phyloP scores from a whole-genome alignment of 1,140 invertebrate genomes.

The Camponotus pennsylvanicus region DNA sequence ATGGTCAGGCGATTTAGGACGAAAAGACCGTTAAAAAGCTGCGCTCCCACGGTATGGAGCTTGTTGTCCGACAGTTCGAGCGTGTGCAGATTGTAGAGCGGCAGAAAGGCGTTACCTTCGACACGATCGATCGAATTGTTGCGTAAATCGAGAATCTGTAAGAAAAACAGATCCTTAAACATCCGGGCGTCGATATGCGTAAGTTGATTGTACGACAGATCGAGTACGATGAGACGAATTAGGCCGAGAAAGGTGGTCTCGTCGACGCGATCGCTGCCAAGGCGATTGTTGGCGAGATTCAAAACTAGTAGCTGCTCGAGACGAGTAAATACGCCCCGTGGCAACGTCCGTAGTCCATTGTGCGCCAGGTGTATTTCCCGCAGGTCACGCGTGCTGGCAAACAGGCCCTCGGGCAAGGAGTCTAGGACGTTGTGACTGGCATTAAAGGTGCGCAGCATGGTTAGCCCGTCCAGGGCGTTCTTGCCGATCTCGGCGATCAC shows the following conservation, averaged over 20 bases:
- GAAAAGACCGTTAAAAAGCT: constrained; percentile 94
- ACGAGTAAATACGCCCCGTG: constrained; percentile 93
- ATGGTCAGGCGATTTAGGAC: constrained; percentile 94
- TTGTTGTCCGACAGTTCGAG: constrained; percentile 95
- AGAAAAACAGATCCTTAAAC: constrained; percentile 94
- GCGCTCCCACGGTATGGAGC: constrained; percentile 92
- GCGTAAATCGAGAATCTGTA: constrained; percentile 95
- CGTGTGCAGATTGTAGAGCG: constrained; percentile 94
- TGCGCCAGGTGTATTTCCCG: constrained; percentile 94
- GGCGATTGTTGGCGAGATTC: constrained; percentile 94
- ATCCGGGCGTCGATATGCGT: constrained; percentile 93
- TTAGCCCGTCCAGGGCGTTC: constrained; percentile 91
- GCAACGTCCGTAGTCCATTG: constrained; percentile 92
- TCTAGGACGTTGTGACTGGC: constrained; percentile 93
- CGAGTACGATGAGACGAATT: constrained; percentile 93
- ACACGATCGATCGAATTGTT: constrained; percentile 95
- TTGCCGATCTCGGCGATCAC: constrained; percentile 93
- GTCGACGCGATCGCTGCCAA: constrained; percentile 93
- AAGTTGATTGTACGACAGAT: constrained; percentile 94
- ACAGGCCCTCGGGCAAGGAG: constrained; percentile 92
- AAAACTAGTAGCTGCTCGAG: constrained; percentile 94
- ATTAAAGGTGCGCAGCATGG: constrained; percentile 92
- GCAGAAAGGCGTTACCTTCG: constrained; percentile 94
- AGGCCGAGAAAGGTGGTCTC: constrained; percentile 94
- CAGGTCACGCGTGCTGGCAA: constrained; percentile 91